Evolutionary conservation across 2,888 invertebrate genomes (phyloP), one percentile per base, ranked within the genome.

Genomic region (Coenonympha glycerion): DNA sequence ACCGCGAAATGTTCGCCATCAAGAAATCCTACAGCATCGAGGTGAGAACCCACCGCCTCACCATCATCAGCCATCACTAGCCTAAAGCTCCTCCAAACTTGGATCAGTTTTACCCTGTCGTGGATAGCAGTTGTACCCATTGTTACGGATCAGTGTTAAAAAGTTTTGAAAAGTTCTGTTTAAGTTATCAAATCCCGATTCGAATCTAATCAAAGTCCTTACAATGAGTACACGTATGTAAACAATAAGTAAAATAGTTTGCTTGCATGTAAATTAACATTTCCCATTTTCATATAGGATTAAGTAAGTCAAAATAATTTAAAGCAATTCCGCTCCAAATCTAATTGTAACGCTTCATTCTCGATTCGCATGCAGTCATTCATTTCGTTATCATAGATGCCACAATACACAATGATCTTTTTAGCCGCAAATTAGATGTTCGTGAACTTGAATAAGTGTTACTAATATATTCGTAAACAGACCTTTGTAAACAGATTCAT

Each of bases 1-100:
- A 95, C 89, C 93, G 96, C 82, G 96, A 96, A 88, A 94, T 96
- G 93, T 96, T 96, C 91, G 96, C 96, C 82, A 96, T 96, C 89
- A 96, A 96, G 90, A 97, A 97, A 83, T 96, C 96, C 63, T 97
- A 97, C 91, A 96, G 96, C 90, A 95, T 97, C 83, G 97, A 97
- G 95, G 97, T 96, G 89, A 92, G 94, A 88, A 73, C 61, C 62
- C 34, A 16, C 19, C 46, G 19, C 44, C 30, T 37, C 44, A 34
- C 22, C 22, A 16, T 9, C 21, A 42, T 9, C 19, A 5, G 46
- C 49, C 52, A 51, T 22, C 37, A 18, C 22, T 49, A 45, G 45
- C 49, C 54, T 33, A n/a, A 44, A 44, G 21, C 28, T 33, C 9
- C 13, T 8, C 22, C 41, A 37, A 33, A 33, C 44, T 8, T 33